phyloP scores from a whole-genome alignment of 2,888 invertebrate genomes.

The Hypolimnas misippus region DNA sequence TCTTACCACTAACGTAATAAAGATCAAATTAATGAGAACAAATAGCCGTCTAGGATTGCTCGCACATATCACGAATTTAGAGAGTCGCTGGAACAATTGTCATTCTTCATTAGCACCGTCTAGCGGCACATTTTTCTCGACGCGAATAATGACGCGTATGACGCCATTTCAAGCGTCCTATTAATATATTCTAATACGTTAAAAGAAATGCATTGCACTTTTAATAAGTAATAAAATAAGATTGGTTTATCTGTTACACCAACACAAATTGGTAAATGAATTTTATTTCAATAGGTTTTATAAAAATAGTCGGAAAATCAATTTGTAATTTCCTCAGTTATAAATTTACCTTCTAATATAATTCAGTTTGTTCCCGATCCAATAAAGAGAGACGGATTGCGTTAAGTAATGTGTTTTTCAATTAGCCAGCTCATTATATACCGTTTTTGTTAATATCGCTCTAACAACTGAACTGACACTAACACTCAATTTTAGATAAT shows the following conservation, averaged over 20 bases:
- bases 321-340: not conserved
- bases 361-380: constrained; percentile 8
- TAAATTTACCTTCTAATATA: constrained; percentile 4
- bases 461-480: constrained; percentile 27
- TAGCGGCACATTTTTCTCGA: constrained; percentile 57
- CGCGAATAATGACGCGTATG: constrained; percentile 46
- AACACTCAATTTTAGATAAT: constrained; percentile 40
- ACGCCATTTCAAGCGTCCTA: constrained; percentile 23
- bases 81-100: constrained; percentile 69
- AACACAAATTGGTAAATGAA: too few species aligned
- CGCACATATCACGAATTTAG: constrained; percentile 58
- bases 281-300: too few species aligned
- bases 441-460: constrained; percentile 15
- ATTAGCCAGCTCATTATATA: constrained; percentile 30
- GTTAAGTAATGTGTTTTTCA: constrained; percentile 14
- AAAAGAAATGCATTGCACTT: not conserved
- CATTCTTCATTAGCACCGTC: constrained; percentile 68
- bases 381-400: not conserved
- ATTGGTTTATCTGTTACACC: too few species aligned
- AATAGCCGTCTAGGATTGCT: constrained; percentile 17
- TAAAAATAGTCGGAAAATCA: not conserved
- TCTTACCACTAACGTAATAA: constrained; percentile 24
- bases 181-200: constrained; percentile 5
- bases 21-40: constrained; percentile 12
- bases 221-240: not conserved